Percentiles rank a stretch among this genome's conserved stretches.
phyloP scores from a whole-genome alignment of 1,140 invertebrate species.

The Bombus haemorrhoidalis region DNA sequence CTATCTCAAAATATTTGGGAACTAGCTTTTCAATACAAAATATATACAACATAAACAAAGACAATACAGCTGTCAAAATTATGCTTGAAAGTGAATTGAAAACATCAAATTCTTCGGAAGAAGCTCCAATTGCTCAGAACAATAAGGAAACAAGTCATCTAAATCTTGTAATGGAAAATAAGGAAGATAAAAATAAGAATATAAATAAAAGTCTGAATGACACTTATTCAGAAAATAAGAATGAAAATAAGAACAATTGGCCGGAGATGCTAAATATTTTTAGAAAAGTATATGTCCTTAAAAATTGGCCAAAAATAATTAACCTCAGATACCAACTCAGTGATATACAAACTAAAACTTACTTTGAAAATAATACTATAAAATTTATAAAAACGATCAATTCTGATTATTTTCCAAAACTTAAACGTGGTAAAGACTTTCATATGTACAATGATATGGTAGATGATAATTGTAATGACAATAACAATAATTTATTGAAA shows the following conservation, averaged over 20 bases:
- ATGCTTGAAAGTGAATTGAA: not conserved
- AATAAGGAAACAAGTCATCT: not conserved
- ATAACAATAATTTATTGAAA: not conserved
- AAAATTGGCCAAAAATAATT: not conserved
- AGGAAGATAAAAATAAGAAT: not conserved
- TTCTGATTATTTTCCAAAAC: not conserved
- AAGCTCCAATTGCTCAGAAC: not conserved
- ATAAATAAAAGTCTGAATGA: not conserved
- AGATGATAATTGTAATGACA: not conserved
- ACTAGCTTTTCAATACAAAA: not conserved
- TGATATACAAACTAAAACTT: not conserved
- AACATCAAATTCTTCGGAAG: not conserved
- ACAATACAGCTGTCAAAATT: not conserved
- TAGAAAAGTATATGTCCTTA: not conserved
- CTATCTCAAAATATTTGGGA: slow-evolving; percentile 4
- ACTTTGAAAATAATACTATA: not conserved
- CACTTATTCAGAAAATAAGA: not conserved
- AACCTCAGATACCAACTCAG: not conserved
- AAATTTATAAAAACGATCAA: not conserved
- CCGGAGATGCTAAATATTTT: not conserved
- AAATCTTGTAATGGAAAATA: not conserved
- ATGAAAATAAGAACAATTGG: not conserved
- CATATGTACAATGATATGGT: not conserved
- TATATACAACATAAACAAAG: not conserved
- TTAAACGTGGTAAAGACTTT: not conserved